Evolutionary conservation across 1,140 invertebrate genomes (phyloP).

Genomic region (Liolophura sinensis): DNA sequence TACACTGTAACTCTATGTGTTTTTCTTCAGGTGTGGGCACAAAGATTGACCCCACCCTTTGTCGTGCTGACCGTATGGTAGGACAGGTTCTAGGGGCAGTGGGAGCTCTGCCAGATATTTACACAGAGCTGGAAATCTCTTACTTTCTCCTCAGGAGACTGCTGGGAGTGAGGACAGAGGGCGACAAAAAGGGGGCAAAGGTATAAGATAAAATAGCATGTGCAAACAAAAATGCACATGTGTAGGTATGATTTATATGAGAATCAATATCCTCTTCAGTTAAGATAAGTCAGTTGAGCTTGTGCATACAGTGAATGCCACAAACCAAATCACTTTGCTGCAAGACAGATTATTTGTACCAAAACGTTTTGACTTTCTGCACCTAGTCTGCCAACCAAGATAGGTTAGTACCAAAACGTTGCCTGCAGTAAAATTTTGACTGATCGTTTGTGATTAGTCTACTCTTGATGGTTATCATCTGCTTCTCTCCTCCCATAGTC

Average conservation of each 20-base stretch:
- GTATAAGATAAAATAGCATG: slow-evolving; percentile 61
- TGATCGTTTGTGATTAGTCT: too few relatives aligned
- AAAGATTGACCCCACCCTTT: slow-evolving; percentile 98
- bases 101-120: slow-evolving; percentile 94
- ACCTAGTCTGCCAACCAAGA: too few relatives aligned
- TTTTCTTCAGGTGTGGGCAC: slow-evolving; percentile 86
- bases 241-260: neutral
- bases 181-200: slow-evolving; percentile 98
- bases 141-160: slow-evolving; percentile 95
- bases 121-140: slow-evolving; percentile 97
- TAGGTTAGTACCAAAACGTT: too few relatives aligned
- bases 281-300: too few relatives aligned
- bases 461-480: too few relatives aligned
- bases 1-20: slow-evolving; percentile 4
- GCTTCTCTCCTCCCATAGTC: too few relatives aligned
- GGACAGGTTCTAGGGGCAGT: slow-evolving; percentile 98
- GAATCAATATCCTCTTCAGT: neutral
- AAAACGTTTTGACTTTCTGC: too few relatives aligned
- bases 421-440: too few relatives aligned
- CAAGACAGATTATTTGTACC: too few relatives aligned
- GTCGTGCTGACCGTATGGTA: slow-evolving; percentile 95
- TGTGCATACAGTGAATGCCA: too few relatives aligned
- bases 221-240: too few relatives aligned
- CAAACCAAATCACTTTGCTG: too few relatives aligned
- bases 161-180: slow-evolving; percentile 96